Conservation (phyloP, 2,113 vertebrate genomes). For the Sisor rabdophorus region DNA sequence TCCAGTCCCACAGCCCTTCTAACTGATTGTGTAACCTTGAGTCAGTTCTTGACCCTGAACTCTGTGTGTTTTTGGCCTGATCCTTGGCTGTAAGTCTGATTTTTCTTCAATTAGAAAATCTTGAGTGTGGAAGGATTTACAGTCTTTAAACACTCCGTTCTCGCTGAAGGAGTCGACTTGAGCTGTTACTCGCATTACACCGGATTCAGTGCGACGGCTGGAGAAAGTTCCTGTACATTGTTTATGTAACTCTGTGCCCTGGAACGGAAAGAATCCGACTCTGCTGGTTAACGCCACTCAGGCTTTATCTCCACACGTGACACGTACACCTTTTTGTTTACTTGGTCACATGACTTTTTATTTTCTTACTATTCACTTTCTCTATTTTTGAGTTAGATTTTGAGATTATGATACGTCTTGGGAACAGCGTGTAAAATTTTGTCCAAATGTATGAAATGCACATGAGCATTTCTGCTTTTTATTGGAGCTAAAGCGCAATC, state of each 20-base stretch:
- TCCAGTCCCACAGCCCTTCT: background rate
- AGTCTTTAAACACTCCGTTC: background rate
- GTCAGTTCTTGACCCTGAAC: background rate
- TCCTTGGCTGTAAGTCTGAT: background rate
- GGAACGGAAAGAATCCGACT: constrained; percentile 49
- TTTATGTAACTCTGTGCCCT: constrained; percentile 26
- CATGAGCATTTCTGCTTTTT: too few species aligned
- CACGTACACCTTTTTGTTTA: constrained; percentile 7
- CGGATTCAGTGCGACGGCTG: background rate
- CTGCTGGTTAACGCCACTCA: constrained; percentile 29
- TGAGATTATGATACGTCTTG: too few species aligned
- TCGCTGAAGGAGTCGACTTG: too few species aligned
- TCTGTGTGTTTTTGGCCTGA: background rate
- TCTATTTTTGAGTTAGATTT: too few species aligned
- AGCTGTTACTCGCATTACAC: background rate
- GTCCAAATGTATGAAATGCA: too few species aligned
- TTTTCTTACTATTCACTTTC: background rate
- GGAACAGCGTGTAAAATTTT: too few species aligned
- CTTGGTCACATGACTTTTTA: background rate
- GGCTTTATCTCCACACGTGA: background rate
- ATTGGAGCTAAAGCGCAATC: too few species aligned
- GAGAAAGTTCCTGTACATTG: constrained; percentile 34
- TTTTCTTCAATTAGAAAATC: background rate
- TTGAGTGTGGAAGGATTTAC: background rate
- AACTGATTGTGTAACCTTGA: background rate